Base-by-base conservation (phyloP, 2,888 invertebrate species). In the Nomada fucata region DNA sequence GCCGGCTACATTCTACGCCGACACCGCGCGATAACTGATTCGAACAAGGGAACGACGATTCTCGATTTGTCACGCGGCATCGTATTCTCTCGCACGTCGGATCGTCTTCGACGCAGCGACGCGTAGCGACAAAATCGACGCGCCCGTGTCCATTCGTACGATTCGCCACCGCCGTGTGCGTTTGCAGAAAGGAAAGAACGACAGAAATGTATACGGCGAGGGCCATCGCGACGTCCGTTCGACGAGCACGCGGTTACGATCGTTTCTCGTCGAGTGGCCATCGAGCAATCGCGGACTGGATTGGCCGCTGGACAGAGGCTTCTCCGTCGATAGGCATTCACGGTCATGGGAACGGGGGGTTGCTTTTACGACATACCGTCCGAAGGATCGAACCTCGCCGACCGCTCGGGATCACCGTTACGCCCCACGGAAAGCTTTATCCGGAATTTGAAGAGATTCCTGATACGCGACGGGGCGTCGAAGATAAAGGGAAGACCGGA, bases 271-370 rank as follows among this genome's bases (percentile, higher is more conserved):
- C 26, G 50, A 50, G 23, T 55, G 29, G 10, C 59, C 52, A 20
- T 57, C 44, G 76, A 10, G 26, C 23, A 57, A 63, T 69, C 15
- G 20, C 26, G 9, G 29, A n/a, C 55, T 47, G 68, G 26, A 47
- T 44, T 74, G 53, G 53, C 26, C 26, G 42, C 50, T 26, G 18
- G 36, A 10, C 29, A n/a, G 63, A 72, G 68, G 65, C 68, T 73
- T n/a, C 53, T 47, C 9, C 44, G 44, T 78, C 80, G 81, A 68
- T 72, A 67, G 52, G 76, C 79, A 76, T n/a, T 20, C 18, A 23
- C 59, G 26, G 64, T 1, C 7, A 26, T 26, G 52, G 23, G 23
- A 53, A 55, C 68, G 73, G 60, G 60, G 71, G 69, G 81, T 26
- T 44, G 57, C 11, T 73, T 79, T 79, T 79, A 74, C 74, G 81